These are phyloP conservation scores for Pithys albifrons DNA, from an alignment of 2,113 vertebrate species.

Conservation along the genomic window DNA sequence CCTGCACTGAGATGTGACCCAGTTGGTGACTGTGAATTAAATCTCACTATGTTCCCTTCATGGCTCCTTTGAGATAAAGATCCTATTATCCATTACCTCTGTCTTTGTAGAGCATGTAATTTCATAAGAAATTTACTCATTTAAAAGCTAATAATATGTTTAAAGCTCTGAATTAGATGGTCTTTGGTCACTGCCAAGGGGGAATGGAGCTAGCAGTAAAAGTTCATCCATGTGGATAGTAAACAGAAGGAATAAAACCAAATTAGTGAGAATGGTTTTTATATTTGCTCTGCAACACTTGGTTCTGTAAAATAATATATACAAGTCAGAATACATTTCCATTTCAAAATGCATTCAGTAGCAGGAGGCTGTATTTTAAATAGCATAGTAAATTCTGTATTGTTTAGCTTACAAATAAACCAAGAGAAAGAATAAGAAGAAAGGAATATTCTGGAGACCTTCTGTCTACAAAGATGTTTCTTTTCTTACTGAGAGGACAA, in stretches of 20 bases:
- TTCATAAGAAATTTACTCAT: neutral
- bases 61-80: constrained; percentile 13
- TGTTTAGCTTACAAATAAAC: neutral
- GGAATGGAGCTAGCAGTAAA: neutral
- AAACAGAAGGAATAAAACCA: neutral
- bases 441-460: neutral
- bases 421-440: neutral
- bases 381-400: neutral
- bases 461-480: neutral
- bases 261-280: neutral
- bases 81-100: neutral
- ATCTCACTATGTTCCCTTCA: neutral
- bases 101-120: neutral
- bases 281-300: neutral
- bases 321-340: neutral
- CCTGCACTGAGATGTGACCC: constrained; percentile 13
- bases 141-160: neutral
- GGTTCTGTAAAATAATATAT: neutral
- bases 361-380: neutral
- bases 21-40: neutral
- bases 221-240: neutral
- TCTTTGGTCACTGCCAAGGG: neutral
- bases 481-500: neutral
- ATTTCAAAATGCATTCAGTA: neutral
- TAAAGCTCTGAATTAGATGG: neutral